These are phyloP conservation scores for Lordiphosa andalusiaca DNA, from an alignment of 2,888 invertebrate species.

Conservation along the genomic window DNA sequence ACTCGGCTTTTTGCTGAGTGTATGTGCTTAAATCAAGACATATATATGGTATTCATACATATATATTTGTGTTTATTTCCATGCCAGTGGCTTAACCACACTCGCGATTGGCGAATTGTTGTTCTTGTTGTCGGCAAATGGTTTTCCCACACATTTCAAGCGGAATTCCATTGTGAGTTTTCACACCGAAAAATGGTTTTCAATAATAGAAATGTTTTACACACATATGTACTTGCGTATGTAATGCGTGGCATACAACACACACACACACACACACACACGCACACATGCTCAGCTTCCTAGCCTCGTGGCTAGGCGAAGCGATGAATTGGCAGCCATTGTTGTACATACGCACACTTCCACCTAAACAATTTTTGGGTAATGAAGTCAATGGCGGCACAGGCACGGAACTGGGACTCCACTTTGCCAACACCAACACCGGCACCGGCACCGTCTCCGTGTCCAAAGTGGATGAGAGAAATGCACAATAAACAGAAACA, in stretches of 20 bases:
- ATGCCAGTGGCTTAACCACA: slow-evolving; percentile 10
- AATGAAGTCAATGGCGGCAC: slow-evolving; percentile 54
- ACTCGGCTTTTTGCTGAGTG: too few species aligned
- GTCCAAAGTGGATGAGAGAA: slow-evolving; percentile 56
- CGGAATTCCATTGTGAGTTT: slow-evolving; percentile 22
- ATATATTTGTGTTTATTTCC: neutral
- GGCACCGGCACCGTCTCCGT: slow-evolving; percentile 22
- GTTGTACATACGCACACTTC: slow-evolving; percentile 30
- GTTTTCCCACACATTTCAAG: slow-evolving; percentile 17
- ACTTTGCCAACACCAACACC: slow-evolving; percentile 23
- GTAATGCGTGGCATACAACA: neutral
- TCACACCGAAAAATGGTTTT: slow-evolving; percentile 43
- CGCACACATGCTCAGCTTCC: neutral
- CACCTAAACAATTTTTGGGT: slow-evolving; percentile 54
- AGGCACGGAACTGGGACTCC: neutral
- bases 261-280: too few species aligned
- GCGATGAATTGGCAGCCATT: slow-evolving; percentile 23
- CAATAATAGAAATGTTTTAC: slow-evolving; percentile 50
- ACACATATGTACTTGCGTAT: neutral
- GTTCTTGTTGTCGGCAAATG: slow-evolving; percentile 12
- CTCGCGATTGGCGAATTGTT: slow-evolving; percentile 1
- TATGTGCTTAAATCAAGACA: neutral
- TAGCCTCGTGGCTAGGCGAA: neutral
- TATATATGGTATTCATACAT: slow-evolving; percentile 2
- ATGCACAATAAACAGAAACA: slow-evolving; percentile 62